These are phyloP conservation scores for Netelia virgata DNA, from an alignment of 2,888 invertebrate genomes.

Conservation along the genomic window DNA sequence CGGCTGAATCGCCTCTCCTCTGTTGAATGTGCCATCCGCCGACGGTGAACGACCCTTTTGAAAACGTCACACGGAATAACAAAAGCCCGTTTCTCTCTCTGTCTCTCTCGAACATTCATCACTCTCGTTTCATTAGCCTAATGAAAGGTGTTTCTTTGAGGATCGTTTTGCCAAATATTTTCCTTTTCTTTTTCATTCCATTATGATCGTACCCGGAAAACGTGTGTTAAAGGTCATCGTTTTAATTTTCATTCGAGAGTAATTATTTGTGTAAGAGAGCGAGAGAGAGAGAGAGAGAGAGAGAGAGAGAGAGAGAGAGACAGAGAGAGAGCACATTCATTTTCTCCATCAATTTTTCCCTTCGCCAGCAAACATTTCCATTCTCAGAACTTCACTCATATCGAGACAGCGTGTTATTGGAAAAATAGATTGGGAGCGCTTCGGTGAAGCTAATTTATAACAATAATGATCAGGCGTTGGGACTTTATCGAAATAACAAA, in stretches of 20 bases:
- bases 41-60: constrained; percentile 51
- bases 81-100: constrained; percentile 16
- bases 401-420: neutral
- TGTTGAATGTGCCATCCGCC: constrained; percentile 47
- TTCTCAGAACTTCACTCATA: neutral
- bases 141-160: constrained; percentile 77
- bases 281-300: no score
- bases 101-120: constrained; percentile 63
- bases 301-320: neutral
- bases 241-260: neutral
- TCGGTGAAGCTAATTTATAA: neutral
- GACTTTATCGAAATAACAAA: neutral
- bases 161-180: constrained; percentile 63
- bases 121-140: constrained; percentile 79
- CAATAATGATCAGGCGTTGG: neutral
- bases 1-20: constrained; percentile 42
- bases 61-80: constrained; percentile 48
- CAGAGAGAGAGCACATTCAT: neutral
- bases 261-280: neutral
- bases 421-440: neutral
- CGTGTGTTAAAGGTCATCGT: neutral
- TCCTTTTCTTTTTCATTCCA: constrained; percentile 49
- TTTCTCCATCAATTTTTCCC: neutral
- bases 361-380: neutral
- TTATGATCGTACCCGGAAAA: neutral